Base-by-base conservation (phyloP, 2,113 vertebrate genomes). In the Scytalopus superciliaris region DNA sequence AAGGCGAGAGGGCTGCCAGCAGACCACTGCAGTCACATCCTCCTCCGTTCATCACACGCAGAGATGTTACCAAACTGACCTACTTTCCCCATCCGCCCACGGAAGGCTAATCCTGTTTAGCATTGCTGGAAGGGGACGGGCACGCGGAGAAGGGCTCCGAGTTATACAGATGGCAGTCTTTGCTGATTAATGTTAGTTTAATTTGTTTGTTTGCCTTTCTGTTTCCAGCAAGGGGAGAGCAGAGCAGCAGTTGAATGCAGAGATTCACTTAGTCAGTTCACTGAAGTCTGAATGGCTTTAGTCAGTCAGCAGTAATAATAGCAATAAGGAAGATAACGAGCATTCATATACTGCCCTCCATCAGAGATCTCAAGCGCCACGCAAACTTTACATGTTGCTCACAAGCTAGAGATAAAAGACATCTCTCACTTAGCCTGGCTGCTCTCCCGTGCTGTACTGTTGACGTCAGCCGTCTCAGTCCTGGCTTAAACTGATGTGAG, bases 41-140 rank as follows among this genome's bases (percentile, higher is more conserved):
- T 91, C 84, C 77, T 88, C 87, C 45, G 25, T 75, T 94, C 95
- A n/a, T 95, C 66, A 5, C 95, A 64, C 30, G 59, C 85, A 93
- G 94, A 23, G 10, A 53, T 94, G 95, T 96, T 97, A 95, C 96
- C 57, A 10, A 93, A 97, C 93, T 98, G 98, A 98, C 98, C 98
- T 98, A 98, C 97, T 98, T 98, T 97, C 75, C 59, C 85, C 86
- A 9, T 97, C 94, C 96, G 66, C 97, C 96, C 96, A 95, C 97
- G 84, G 94, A 98, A 97, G 91, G 94, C 97, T 97, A 97, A 98
- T 98, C 97, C 97, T 97, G 97, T 97, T 97, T 96, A 96, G 95
- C 94, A 78, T 94, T 91, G 96, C 95, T 96, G 94, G 66, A 95
- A 97, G 96, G 97, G 89, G 93, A 95, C 47, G 35, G 88, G 95